Evolutionary conservation across 2,797 vertebrate genomes (phyloP).

Genomic region (Sebastes taczanowskii): DNA sequence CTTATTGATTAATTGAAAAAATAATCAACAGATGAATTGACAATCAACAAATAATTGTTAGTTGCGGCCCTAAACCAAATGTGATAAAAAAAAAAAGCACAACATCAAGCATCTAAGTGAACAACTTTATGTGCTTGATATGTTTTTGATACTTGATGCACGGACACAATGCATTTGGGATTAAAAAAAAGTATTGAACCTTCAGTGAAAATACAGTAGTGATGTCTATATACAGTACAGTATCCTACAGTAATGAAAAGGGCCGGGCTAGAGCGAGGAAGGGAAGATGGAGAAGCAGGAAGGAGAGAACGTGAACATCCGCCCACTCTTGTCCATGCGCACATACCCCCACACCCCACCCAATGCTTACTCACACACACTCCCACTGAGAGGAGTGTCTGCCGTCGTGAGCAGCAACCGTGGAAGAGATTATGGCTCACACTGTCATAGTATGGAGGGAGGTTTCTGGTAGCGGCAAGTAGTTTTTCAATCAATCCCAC

Average conservation of each 20-base stretch:
- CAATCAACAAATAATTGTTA: too few relatives aligned
- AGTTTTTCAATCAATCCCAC: slow-evolving; percentile 47
- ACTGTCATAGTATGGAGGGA: slow-evolving; percentile 12
- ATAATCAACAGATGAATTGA: too few relatives aligned
- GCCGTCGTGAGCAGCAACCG: slow-evolving; percentile 20
- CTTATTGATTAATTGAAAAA: too few relatives aligned
- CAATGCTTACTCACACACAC: slow-evolving; percentile 8
- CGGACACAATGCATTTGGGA: not conserved
- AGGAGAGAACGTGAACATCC: slow-evolving; percentile 43
- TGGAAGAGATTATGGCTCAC: slow-evolving; percentile 18
- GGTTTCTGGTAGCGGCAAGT: slow-evolving; percentile 61
- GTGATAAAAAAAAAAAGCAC: not conserved
- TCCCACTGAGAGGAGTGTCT: slow-evolving; percentile 25
- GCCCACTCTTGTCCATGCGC: slow-evolving; percentile 34
- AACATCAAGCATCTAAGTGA: not conserved
- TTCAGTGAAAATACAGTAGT: not conserved
- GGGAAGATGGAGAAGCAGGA: slow-evolving; percentile 42
- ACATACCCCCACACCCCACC: slow-evolving; percentile 34
- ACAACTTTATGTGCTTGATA: not conserved
- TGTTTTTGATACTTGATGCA: not conserved
- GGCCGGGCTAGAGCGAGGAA: not conserved
- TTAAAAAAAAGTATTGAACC: slow-evolving; percentile 3
- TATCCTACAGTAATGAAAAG: not conserved
- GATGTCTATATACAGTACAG: not conserved
- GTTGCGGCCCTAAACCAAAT: not conserved